Percentiles rank a stretch among this genome's conserved stretches.
Conservation (phyloP, 2,113 vertebrate genomes). For the Notechis scutatus region DNA sequence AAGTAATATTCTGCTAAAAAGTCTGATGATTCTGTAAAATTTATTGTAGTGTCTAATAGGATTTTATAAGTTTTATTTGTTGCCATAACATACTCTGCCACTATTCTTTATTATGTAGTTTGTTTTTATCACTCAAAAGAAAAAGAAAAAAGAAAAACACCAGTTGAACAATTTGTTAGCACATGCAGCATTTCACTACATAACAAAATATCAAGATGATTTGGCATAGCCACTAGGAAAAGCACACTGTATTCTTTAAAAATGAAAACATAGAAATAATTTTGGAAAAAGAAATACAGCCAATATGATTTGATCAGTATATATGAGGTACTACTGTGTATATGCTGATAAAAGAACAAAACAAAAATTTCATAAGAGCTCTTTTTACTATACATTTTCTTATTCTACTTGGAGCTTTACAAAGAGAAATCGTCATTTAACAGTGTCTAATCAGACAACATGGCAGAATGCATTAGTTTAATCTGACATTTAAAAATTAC, state of each 20-base stretch:
- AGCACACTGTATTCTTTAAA: conserved; percentile 3
- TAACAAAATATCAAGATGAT: conserved; percentile 10
- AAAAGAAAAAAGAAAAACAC: neutral
- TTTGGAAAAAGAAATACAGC: conserved; percentile 31
- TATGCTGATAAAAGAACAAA: conserved; percentile 30
- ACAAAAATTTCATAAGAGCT: conserved; percentile 45
- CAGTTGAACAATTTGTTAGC: conserved; percentile 6
- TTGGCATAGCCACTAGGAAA: conserved; percentile 28
- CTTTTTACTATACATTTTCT: conserved; percentile 34
- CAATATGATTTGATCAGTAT: conserved; percentile 20
- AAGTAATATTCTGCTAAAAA: conserved; percentile 41
- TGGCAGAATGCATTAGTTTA: conserved; percentile 37
- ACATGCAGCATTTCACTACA: conserved; percentile 2
- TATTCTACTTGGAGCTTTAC: conserved; percentile 31
- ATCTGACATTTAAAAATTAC: conserved; percentile 48
- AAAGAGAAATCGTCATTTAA: conserved; percentile 16
- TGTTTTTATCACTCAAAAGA: conserved; percentile 1
- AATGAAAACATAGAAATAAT: conserved; percentile 31
- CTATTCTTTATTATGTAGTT: conserved; percentile 26
- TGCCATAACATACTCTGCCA: conserved; percentile 3
- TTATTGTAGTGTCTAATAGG: conserved; percentile 18
- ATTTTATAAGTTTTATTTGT: conserved; percentile 35
- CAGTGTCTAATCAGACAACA: conserved; percentile 24
- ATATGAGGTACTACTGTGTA: conserved; percentile 6
- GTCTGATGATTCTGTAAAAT: conserved; percentile 30